A percentile compares a stretch with the other conserved stretches of the same genome.
Conservation (phyloP, 2,797 vertebrate genomes). For the Mormyrops boulengeri region DNA sequence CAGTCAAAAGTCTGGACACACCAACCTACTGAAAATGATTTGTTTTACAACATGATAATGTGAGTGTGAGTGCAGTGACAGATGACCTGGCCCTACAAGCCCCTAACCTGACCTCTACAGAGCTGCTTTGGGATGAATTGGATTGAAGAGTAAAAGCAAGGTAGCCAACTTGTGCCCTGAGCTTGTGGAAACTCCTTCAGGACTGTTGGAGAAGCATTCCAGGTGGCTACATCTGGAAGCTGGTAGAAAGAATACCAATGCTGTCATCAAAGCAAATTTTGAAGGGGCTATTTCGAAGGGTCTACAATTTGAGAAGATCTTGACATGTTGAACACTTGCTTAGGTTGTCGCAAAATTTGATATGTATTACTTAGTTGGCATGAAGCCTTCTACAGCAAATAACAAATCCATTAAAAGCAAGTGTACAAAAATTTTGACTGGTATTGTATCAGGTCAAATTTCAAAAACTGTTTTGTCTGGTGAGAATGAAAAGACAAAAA, state of each 20-base stretch:
- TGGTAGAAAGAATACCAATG: not conserved
- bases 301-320: not conserved
- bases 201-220: not conserved
- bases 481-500: conserved; percentile 28
- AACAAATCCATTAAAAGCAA: not conserved
- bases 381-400: not conserved
- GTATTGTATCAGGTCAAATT: not conserved
- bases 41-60: not conserved
- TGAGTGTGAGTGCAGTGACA: not conserved
- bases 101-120: not conserved
- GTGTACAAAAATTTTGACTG: not conserved
- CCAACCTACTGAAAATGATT: not conserved
- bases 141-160: not conserved
- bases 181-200: not conserved
- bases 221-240: not conserved
- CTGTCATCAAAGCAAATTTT: not conserved
- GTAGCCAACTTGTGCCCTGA: not conserved
- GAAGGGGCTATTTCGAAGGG: not conserved
- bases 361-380: not conserved
- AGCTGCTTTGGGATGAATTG: not conserved
- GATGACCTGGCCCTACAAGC: not conserved
- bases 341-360: not conserved
- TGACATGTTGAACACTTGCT: not conserved
- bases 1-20: not conserved
- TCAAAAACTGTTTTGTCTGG: conserved; percentile 31